Evolutionary conservation across 2,888 invertebrate species (phyloP).

Genomic region (Lepidochitona cinerea): DNA sequence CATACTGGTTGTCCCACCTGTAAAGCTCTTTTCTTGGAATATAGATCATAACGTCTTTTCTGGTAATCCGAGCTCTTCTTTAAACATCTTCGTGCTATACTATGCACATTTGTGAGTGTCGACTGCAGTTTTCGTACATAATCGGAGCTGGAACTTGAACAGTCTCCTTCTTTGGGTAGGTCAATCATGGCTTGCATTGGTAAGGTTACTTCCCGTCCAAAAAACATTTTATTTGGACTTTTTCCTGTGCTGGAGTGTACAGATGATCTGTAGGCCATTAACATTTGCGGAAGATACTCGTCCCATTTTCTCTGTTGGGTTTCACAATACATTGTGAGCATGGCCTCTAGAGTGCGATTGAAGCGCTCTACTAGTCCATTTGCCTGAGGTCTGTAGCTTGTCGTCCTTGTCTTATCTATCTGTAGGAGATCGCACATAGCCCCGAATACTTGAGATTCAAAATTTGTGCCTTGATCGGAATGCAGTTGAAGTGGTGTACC

Average conservation of each 20-base stretch:
- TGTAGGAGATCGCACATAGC: slow-evolving; percentile 23
- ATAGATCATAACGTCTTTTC: neutral
- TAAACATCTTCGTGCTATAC: neutral
- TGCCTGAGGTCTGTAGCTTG: slow-evolving; percentile 19
- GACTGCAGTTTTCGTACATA: neutral
- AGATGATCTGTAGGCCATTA: slow-evolving; percentile 32
- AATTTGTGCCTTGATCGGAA: slow-evolving; percentile 18
- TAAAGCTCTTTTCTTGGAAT: neutral
- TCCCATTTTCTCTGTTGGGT: slow-evolving; percentile 24
- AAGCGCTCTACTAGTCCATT: slow-evolving; percentile 29
- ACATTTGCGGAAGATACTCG: slow-evolving; percentile 21
- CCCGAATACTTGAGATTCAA: slow-evolving; percentile 17
- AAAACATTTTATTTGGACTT: neutral
- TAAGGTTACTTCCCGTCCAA: neutral
- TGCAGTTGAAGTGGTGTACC: slow-evolving; percentile 18
- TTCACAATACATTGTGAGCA: slow-evolving; percentile 18
- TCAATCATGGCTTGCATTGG: neutral
- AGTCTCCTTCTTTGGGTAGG: neutral
- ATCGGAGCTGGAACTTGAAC: too few species aligned
- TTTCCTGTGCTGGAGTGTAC: slow-evolving; percentile 18
- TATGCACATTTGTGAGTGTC: neutral
- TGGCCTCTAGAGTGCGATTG: slow-evolving; percentile 23
- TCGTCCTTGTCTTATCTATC: slow-evolving; percentile 26
- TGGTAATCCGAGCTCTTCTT: neutral
- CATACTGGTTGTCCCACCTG: neutral